Evolutionary conservation across 30 jellyfish, hydroid and myxozoan genomes (phyloP), one percentile per base, ranked within the genome.

Genomic region (Hydra vulgaris): DNA sequence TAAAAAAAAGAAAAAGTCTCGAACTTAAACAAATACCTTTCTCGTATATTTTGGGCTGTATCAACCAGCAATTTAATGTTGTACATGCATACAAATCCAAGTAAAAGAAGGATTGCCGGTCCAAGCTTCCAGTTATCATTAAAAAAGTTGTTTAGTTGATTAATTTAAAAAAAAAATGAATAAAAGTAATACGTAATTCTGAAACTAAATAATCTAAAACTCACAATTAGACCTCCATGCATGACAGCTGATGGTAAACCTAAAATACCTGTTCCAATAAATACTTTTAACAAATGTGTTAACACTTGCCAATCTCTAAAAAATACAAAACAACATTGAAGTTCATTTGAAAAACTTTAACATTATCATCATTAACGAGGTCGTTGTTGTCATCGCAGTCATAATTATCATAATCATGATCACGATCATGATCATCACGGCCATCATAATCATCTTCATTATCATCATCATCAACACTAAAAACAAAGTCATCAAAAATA

Each of bases 211-310:
- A n/a, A n/a, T n/a, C n/a, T 15, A 56, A 68, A 4, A 68, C 75
- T 79, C 74, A 87, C 96, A 66, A 87, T 61, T 18, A 92, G 76
- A 8, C 98, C 98, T 21, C 95, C 94, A 75, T 92, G 98, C 90
- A 80, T 74, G 23, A 92, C 87, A 7, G 95, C 98, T 20, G 96
- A 87, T 26, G 98, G 98, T 22, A 87, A 66, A 8, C 98, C 98
- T 21, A 92, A 87, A 15, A 92, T 70, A 7, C 98, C 98, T 40
- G 96, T 89, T 0, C 98, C 98, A 61, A 84, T 94, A 26, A 92
- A 92, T 0, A 89, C 95, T 73, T 87, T 87, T 27, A 92, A 83
- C 54, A 92, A 73, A 73, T 92, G 98, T 85, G 89, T 84, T 75
- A 77, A 79, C 0, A 89, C 98, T 67, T 92, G 98, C 98, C 96